Percentiles rank a stretch among this genome's conserved stretches.
Evolutionary conservation across 2,797 vertebrate genomes (phyloP).

Genomic region (Alauda arvensis): DNA sequence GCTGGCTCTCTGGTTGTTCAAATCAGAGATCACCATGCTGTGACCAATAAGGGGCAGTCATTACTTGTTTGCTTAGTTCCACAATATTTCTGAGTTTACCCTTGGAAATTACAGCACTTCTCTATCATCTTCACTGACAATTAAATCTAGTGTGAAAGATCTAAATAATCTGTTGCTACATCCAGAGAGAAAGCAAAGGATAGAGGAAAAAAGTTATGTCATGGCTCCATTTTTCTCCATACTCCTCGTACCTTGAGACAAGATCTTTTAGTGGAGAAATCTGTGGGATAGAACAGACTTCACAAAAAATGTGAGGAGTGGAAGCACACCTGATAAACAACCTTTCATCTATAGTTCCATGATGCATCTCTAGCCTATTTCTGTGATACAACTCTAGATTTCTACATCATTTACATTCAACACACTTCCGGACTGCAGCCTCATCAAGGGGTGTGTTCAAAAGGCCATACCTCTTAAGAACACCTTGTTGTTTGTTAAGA

Average conservation of each 20-base stretch:
- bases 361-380: neutral
- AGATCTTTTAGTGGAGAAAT: neutral
- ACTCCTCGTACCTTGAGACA: neutral
- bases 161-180: neutral
- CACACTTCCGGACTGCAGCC: neutral
- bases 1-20: neutral
- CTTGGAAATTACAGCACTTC: neutral
- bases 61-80: neutral
- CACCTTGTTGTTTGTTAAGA: neutral
- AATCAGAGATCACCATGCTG: neutral
- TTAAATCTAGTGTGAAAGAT: neutral
- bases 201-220: neutral
- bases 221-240: neutral
- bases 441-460: rapidly evolving
- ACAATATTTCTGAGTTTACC: neutral
- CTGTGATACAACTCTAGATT: neutral
- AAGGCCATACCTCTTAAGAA: neutral
- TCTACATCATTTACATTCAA: neutral
- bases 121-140: neutral
- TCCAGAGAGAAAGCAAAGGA: neutral
- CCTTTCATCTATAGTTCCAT: neutral
- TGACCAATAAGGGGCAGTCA: neutral
- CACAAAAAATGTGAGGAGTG: neutral
- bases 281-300: neutral
- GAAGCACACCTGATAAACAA: neutral